Evolutionary conservation across 1,140 invertebrate species (phyloP), one percentile per base, ranked within the genome.

Genomic region (Drosophila setifemur): DNA sequence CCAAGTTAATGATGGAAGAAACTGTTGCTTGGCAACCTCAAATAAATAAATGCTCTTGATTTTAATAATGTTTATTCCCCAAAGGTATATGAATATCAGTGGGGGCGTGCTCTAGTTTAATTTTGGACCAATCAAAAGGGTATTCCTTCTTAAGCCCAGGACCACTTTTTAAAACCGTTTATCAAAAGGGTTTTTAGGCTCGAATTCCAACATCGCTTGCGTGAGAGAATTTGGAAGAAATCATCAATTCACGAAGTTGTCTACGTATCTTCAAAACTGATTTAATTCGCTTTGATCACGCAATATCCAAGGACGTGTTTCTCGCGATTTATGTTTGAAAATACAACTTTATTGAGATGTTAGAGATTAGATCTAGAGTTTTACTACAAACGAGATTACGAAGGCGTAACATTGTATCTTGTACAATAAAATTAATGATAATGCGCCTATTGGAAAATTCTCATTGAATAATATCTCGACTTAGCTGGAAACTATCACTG

Each of bases 201-300:
- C 11, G 4, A 39, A 39, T 43, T 55, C 31, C 21, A 16, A 3
- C 26, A 8, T 12, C 9, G 39, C 4, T 31, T 66, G 57, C 63
- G 58, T 67, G 58, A 64, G 23, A 64, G 39, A 67, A 67, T 67
- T 64, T 37, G 5, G 37, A 58, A 42, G 14, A 23, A 35, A 57
- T 57, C 14, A 57, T 37, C 21, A 23, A 6, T 28, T 26, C 21
- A 31, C 16, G 6, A 11, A n/a, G 8, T 37, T 21, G 25, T 54
- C 48, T 60, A 55, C 12, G 25, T 23, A 53, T 53, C 57, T 53
- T n/a, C 18, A n/a, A 55, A 58, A 14, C 31, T 31, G 19, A 47
- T 60, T 52, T 64, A 33, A 67, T 67, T 64, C 8, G 21, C n/a
- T 26, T 42, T 9, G 2, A 26, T 3, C 63, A 67, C 58, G 63